Base-by-base conservation (phyloP, 2,888 invertebrate genomes). In the Athalia circularis region DNA sequence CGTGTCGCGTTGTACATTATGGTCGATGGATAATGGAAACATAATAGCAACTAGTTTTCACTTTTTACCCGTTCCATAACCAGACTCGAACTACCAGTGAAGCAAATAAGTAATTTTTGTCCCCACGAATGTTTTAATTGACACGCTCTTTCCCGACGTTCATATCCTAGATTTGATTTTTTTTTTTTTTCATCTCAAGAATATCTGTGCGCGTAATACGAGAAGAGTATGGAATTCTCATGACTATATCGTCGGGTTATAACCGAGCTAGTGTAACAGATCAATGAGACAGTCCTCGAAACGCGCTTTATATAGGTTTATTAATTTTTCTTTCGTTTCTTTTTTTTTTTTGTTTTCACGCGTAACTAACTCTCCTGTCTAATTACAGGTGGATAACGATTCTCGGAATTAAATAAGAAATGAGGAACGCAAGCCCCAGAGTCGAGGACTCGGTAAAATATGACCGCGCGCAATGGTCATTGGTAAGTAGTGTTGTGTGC, bases 331-430 rank as follows among this genome's bases (percentile, higher is more conserved):
- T 29, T 29, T 29, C 0, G 29, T 29, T 29, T 29, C 2, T 29
- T 29, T 29, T 29, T 29, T 29, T 29, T 29, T 29, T 29, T 2
- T 29, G 0, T 29, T 29, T 72, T 72, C 70, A 72, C 70, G 70
- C 70, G 57, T 59, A 72, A 72, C 70, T 72, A 29, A 29, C 29
- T 59, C 61, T 64, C 62, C 75, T 62, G 61, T 75, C 62, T 75
- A 64, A 75, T 75, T 75, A 75, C 75, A 75, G 75, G 75, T 75
- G 75, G 62, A 75, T 75, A 75, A 62, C 75, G 62, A 75, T 75
- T 75, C 62, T 50, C 11, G 52, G 75, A 75, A 29, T 29, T 29
- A 29, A 29, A 29, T 29, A 29, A 75, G 61, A 64, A 62, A 7
- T 13, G 62, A 61, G 75, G 75, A 75, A 75, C 62, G 48, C 75